phyloP scores from a whole-genome alignment of 2,113 vertebrate species.

The Lagenorhynchus albirostris region DNA sequence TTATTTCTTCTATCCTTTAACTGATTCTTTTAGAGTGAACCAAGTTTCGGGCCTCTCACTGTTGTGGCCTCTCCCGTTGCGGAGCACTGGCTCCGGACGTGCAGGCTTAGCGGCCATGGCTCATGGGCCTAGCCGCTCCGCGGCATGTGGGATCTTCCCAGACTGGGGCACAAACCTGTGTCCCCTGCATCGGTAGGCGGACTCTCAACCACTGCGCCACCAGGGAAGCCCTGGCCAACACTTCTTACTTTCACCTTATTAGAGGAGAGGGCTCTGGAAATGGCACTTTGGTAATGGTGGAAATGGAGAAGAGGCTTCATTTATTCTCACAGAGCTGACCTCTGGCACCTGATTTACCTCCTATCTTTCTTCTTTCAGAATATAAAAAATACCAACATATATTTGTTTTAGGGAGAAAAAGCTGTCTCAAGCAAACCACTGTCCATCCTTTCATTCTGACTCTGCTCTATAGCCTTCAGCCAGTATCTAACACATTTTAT shows the following conservation, averaged over 20 bases:
- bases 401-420: conserved; percentile 27
- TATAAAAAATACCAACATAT: neutral
- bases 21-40: neutral
- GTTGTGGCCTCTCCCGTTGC: too few species aligned
- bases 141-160: too few species aligned
- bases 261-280: conserved; percentile 1
- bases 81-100: too few species aligned
- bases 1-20: conserved; percentile 1
- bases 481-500: conserved; percentile 17
- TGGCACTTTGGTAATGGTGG: neutral
- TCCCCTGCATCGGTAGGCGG: too few species aligned
- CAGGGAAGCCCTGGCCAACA: neutral
- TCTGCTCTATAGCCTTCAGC: neutral
- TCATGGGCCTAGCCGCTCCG: too few species aligned
- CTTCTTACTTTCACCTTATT: conserved; percentile 17
- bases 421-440: neutral
- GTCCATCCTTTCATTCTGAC: neutral
- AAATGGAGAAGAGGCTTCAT: neutral
- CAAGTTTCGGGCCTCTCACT: neutral
- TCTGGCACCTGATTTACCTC: neutral
- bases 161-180: too few species aligned
- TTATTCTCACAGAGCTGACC: neutral
- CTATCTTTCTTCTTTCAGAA: conserved; percentile 12
- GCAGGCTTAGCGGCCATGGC: too few species aligned
- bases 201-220: too few species aligned